Conservation (phyloP, 2,113 vertebrate species). For the Prolemur simus region DNA sequence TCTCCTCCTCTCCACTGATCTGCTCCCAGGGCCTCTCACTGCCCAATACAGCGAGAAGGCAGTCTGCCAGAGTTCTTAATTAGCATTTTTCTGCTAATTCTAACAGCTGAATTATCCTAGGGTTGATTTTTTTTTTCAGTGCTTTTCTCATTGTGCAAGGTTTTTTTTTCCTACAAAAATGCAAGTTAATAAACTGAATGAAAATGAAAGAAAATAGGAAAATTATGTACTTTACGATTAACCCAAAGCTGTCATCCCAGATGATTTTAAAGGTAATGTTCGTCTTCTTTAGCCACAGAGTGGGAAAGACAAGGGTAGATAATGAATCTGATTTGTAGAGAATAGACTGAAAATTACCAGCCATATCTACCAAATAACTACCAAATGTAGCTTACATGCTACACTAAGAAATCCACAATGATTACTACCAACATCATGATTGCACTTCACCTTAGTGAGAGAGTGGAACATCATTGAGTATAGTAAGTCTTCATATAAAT, state of each 20-base stretch:
- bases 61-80: background rate
- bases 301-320: background rate
- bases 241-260: background rate
- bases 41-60: background rate
- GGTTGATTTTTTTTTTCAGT: background rate
- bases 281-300: background rate
- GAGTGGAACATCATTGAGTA: background rate
- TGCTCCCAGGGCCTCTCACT: background rate
- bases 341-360: background rate
- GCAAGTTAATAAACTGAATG: background rate
- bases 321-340: background rate
- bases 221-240: background rate
- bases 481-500: background rate
- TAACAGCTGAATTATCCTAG: background rate
- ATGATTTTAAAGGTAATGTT: background rate
- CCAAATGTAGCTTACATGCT: background rate
- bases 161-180: background rate
- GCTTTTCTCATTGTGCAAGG: background rate
- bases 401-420: background rate
- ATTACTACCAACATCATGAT: background rate
- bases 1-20: background rate
- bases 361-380: background rate
- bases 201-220: background rate
- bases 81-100: background rate
- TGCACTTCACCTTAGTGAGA: background rate